Evolutionary conservation across 2,888 invertebrate species (phyloP).

Genomic region (Dinocampus coccinellae): DNA sequence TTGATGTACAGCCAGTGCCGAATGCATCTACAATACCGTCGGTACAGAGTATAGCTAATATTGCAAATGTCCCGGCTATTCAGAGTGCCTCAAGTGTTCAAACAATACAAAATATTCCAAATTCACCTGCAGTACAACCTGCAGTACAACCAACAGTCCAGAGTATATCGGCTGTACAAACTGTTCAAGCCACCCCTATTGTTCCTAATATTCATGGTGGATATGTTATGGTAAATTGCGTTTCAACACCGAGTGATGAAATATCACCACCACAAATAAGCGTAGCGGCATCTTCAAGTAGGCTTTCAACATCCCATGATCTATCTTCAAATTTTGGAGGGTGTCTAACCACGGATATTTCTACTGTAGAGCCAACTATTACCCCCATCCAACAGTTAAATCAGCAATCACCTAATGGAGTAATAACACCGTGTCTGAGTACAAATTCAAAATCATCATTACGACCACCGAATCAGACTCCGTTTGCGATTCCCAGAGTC

Average conservation of each 20-base stretch:
- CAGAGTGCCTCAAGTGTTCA: conserved; percentile 63
- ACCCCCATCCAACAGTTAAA: neutral
- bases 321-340: neutral
- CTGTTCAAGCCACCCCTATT: conserved; percentile 39
- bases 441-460: conserved; percentile 40
- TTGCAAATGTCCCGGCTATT: conserved; percentile 36
- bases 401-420: neutral
- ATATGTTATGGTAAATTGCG: conserved; percentile 61
- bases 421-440: conserved; percentile 35
- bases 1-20: conserved; percentile 77
- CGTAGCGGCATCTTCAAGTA: conserved; percentile 43
- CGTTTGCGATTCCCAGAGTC: conserved; percentile 61
- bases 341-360: neutral
- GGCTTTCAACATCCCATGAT: conserved; percentile 1
- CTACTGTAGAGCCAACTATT: neutral
- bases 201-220: conserved; percentile 56
- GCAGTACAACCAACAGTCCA: conserved; percentile 51
- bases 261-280: conserved; percentile 51
- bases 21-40: conserved; percentile 54
- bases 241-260: conserved; percentile 48
- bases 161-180: conserved; percentile 39
- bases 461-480: conserved; percentile 48
- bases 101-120: conserved; percentile 49
- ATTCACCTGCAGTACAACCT: conserved; percentile 33
- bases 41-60: conserved; percentile 40